These are phyloP conservation scores for Microcebus ravelobensis DNA, from an alignment of 2,113 vertebrate genomes.

Conservation along the genomic window DNA sequence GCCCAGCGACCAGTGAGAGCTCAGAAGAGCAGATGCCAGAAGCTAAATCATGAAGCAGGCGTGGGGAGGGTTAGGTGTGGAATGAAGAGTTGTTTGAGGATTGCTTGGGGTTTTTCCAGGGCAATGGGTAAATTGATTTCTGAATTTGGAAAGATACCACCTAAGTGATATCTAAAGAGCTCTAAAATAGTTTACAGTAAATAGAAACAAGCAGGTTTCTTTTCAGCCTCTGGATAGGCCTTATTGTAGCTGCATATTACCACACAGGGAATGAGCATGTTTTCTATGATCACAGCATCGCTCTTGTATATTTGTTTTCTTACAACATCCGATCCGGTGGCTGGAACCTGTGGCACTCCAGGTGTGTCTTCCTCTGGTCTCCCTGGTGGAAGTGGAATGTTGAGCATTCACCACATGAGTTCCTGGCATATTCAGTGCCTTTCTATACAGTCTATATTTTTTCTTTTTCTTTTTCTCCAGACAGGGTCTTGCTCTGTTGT, in stretches of 20 bases:
- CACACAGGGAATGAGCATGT: neutral
- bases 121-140: neutral
- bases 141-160: neutral
- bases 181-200: neutral
- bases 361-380: slow-evolving; percentile 57
- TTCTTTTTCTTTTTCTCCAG: too few species aligned
- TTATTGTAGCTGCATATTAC: neutral
- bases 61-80: neutral
- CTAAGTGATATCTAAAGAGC: neutral
- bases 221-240: neutral
- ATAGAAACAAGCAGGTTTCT: neutral
- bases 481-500: too few species aligned
- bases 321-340: slow-evolving; percentile 58
- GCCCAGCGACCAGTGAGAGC: neutral
- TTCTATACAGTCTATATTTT: slow-evolving; percentile 58
- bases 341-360: slow-evolving; percentile 54
- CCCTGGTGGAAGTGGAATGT: neutral
- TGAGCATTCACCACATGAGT: slow-evolving; percentile 15
- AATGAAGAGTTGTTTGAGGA: neutral
- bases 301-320: slow-evolving; percentile 34
- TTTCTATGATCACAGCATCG: neutral
- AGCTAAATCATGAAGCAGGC: neutral
- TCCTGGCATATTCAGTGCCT: slow-evolving; percentile 52
- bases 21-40: neutral
- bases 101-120: neutral